Base-by-base conservation (phyloP, 2,797 vertebrate genomes). In the Taenioides sp. region DNA sequence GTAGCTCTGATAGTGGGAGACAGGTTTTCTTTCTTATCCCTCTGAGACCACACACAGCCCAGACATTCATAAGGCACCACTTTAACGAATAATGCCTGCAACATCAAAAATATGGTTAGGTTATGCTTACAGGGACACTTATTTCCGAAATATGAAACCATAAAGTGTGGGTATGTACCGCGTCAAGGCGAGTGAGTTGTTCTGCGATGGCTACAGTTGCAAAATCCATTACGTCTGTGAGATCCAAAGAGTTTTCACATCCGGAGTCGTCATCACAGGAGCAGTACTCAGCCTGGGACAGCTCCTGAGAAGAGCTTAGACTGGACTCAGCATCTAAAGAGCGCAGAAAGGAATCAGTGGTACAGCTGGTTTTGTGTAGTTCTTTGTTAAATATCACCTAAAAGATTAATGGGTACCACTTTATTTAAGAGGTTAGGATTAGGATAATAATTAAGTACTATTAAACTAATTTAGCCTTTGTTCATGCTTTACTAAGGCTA, bases 21-120 rank as follows among this genome's bases (percentile, higher is more conserved):
- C 76, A 90, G 77, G 75, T 94, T 92, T 58, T 94, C 94, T 4
- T 95, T 95, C 80, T 95, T 94, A 85, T 95, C 95, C 18, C 96
- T 87, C 66, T 96, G 95, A 0, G 96, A 96, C 96, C 96, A 97
- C 58, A 96, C 84, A 0, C 95, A 95, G 74, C 95, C 96, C 80
- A 96, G 86, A 82, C 96, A 97, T 74, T 97, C 95, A 79, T 92
- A 95, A 1, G 93, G 91, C 0, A 91, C 86, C 73, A 96, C 94
- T 55, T 83, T 92, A 5, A 74, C 83, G 55, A 96, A 97, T 5
- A 97, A 92, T 47, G 92, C 92, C 96, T 97, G 88, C 50, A 69
- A 77, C 1, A 4, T 4, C 5, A 58, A 10, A 17, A 72, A 55
- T 37, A 66, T 0, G 18, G 61, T 55, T 27, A 1, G 22, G 67